Conservation (phyloP, 2,888 invertebrate genomes). For the Phania funesta region DNA sequence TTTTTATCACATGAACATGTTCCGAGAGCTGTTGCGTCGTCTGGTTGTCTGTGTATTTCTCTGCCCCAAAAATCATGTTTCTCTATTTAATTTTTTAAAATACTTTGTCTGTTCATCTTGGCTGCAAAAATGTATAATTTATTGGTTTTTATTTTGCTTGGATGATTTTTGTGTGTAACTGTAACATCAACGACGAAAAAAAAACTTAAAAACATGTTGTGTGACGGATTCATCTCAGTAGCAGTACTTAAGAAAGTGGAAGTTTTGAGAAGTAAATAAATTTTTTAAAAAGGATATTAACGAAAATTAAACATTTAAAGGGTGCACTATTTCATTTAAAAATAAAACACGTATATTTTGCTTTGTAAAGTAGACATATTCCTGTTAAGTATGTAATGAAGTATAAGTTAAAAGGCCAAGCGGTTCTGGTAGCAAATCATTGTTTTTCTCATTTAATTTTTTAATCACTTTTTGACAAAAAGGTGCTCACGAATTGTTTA, state of each 20-base stretch:
- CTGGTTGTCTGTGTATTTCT: constrained; percentile 54
- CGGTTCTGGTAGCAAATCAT: no score
- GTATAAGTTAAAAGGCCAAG: no score
- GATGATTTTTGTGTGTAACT: constrained; percentile 68
- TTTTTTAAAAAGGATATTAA: not conserved
- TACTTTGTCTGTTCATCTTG: constrained; percentile 10
- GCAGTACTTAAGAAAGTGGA: not conserved
- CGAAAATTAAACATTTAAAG: no score
- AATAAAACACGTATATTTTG: no score
- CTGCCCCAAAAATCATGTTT: constrained; percentile 52
- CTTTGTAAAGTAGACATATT: no score
- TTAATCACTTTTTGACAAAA: no score
- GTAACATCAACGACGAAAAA: constrained; percentile 71
- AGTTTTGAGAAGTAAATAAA: not conserved
- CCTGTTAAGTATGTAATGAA: no score
- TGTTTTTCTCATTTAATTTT: no score
- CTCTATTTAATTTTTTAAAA: not conserved
- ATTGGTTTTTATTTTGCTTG: constrained; percentile 56
- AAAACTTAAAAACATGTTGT: constrained; percentile 55
- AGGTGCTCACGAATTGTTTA: no score
- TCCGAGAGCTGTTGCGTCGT: constrained; percentile 10
- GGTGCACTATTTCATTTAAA: no score
- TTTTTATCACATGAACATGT: not conserved
- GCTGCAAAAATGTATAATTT: constrained; percentile 39
- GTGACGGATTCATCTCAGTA: constrained; percentile 22